Evolutionary conservation across 2,113 vertebrate species (phyloP).

Genomic region (Ictalurus punctatus): DNA sequence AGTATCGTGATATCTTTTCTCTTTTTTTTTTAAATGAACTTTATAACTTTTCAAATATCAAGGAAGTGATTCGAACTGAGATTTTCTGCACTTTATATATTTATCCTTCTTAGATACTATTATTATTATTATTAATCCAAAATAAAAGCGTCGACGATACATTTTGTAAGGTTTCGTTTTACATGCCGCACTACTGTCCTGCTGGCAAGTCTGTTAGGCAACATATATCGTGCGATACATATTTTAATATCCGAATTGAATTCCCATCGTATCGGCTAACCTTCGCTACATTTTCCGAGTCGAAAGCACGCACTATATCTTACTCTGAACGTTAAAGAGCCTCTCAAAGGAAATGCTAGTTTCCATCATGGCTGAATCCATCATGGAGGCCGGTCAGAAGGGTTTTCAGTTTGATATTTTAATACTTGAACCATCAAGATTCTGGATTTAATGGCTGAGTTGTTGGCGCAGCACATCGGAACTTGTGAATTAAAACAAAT

Average conservation of each 20-base stretch:
- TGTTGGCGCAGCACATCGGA: neutral
- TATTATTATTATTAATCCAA: neutral
- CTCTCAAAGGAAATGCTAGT: neutral
- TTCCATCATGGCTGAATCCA: neutral
- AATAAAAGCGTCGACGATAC: neutral
- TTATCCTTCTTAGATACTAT: neutral
- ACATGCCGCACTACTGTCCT: neutral
- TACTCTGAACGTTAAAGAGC: neutral
- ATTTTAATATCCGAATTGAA: too few species aligned
- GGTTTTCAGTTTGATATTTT: too few species aligned
- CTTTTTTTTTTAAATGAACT: too few species aligned
- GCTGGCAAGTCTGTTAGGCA: too few species aligned
- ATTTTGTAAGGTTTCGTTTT: neutral
- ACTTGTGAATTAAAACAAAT: neutral
- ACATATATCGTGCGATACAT: too few species aligned
- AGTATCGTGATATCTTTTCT: too few species aligned
- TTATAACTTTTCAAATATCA: too few species aligned
- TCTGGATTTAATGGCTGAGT: neutral
- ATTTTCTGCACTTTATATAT: neutral
- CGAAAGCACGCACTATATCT: too few species aligned
- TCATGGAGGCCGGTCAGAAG: too few species aligned
- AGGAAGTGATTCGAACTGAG: too few species aligned
- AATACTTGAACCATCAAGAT: neutral
- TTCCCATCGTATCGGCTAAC: too few species aligned
- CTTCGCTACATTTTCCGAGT: neutral